These are phyloP conservation scores for Lethenteron camtschaticum DNA, from an alignment of 2,113 vertebrate genomes.

Conservation along the genomic window DNA sequence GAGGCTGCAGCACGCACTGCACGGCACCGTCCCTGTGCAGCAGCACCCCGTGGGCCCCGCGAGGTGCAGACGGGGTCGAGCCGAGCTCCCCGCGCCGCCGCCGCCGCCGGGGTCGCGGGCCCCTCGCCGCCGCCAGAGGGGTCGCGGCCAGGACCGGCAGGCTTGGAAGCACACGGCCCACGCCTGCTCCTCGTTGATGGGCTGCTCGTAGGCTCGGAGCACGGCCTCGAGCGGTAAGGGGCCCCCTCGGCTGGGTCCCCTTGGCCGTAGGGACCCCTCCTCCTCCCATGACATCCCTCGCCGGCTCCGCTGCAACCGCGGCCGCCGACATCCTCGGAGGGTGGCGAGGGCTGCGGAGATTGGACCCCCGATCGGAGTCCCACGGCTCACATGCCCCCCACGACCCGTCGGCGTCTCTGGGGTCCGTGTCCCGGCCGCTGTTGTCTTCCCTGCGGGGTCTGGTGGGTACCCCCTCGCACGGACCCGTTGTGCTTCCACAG, in stretches of 20 bases:
- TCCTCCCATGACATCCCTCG: neutral
- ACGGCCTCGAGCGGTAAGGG: conserved; percentile 55
- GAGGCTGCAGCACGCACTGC: neutral
- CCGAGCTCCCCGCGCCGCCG: conserved; percentile 8
- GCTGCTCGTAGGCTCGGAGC: conserved; percentile 57
- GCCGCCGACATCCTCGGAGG: neutral
- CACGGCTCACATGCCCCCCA: too few relatives aligned
- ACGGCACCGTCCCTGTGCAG: conserved; percentile 53
- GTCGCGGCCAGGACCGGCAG: conserved; percentile 34
- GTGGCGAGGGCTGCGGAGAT: too few relatives aligned
- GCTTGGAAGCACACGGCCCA: conserved; percentile 91
- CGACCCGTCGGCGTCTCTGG: too few relatives aligned
- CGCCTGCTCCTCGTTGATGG: conserved; percentile 91
- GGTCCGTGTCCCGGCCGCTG: too few relatives aligned
- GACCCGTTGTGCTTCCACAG: too few relatives aligned
- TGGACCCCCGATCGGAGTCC: too few relatives aligned
- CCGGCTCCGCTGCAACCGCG: neutral
- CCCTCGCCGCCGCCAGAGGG: conserved; percentile 19
- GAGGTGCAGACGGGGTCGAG: conserved; percentile 7
- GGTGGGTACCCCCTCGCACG: too few relatives aligned
- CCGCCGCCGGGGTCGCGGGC: conserved; percentile 12
- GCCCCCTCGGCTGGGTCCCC: conserved; percentile 19
- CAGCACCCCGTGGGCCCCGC: conserved; percentile 33
- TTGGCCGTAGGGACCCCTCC: conserved; percentile 13
- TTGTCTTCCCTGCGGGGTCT: too few relatives aligned